Evolutionary conservation across 2,888 invertebrate species (phyloP).

Genomic region (Philopedon plagiatum): DNA sequence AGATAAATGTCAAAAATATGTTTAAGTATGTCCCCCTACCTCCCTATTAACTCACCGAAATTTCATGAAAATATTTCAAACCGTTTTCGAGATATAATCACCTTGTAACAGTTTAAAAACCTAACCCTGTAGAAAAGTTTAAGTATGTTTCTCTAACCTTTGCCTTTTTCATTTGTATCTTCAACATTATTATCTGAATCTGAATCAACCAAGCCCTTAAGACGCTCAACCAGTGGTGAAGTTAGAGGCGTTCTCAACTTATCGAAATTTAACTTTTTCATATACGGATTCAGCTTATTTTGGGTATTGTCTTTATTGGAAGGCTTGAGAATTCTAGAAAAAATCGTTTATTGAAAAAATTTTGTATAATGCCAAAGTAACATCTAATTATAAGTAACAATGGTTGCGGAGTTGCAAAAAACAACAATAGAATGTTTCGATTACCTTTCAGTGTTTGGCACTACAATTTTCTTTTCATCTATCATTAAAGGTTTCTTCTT

Average conservation of each 20-base stretch:
- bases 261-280: conserved; percentile 53
- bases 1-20: too few species aligned
- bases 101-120: too few species aligned
- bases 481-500: conserved; percentile 28
- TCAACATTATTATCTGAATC: conserved; percentile 54
- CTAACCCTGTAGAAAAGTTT: too few species aligned
- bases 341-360: too few species aligned
- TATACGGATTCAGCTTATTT: conserved; percentile 51
- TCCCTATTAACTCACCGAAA: too few species aligned
- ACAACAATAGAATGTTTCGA: background rate
- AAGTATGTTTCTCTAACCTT: too few species aligned
- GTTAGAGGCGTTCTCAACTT: conserved; percentile 52
- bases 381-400: too few species aligned
- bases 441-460: conserved; percentile 29
- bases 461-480: conserved; percentile 23
- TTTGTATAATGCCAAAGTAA: too few species aligned
- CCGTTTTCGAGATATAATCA: too few species aligned
- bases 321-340: conserved; percentile 31
- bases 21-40: too few species aligned
- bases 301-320: conserved; percentile 26
- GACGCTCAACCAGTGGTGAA: conserved; percentile 56
- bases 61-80: too few species aligned
- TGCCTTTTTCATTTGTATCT: background rate
- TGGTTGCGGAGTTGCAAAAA: too few species aligned
- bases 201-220: conserved; percentile 61